Base-by-base conservation (phyloP, 2,113 vertebrate genomes). In the Caracal caracal region DNA sequence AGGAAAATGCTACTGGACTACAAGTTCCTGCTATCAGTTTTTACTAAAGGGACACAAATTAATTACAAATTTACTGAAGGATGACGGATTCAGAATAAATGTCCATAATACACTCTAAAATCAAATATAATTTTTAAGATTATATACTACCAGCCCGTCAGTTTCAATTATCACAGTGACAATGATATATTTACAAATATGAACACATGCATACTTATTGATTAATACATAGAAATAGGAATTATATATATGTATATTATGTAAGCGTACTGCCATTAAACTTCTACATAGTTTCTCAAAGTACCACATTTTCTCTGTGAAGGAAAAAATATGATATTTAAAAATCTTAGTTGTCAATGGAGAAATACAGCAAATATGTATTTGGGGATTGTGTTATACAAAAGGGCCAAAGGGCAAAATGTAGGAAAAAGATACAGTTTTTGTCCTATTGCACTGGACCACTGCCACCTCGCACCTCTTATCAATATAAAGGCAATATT, bases 31-130 rank as follows among this genome's bases (percentile, higher is more conserved):
- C 37, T 73, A 17, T 66, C 73, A 70, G 26, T 75, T 95, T 94
- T 93, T 79, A 84, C 59, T 40, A 70, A 7, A 88, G 11, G 2
- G 4, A 90, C 53, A 24, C 68, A 95, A 91, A 86, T 91, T 65
- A 91, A 94, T 92, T 88, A 73, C 30, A 96, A 93, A 79, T 79
- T 93, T 92, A 85, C 26, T 88, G 40, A 93, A 84, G 26, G 94
- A 82, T 83, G 40, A 65, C 10, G 66, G 40, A 61, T 43, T 97
- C 66, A 86, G 15, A 96, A 92, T 80, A 95, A 59, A 92, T 83
- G 6, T 80, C 5, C 43, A 75, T 26, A 53, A 81, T 47, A 93
- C 0, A 35, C 17, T 76, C 51, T 33, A 91, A 95, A 88, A 37
- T 2, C 47, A 96, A 94, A 76, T 85, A 81, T 30, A 90, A 92